Base-by-base conservation (phyloP, 2,888 invertebrate genomes). In the Oligia latruncula region DNA sequence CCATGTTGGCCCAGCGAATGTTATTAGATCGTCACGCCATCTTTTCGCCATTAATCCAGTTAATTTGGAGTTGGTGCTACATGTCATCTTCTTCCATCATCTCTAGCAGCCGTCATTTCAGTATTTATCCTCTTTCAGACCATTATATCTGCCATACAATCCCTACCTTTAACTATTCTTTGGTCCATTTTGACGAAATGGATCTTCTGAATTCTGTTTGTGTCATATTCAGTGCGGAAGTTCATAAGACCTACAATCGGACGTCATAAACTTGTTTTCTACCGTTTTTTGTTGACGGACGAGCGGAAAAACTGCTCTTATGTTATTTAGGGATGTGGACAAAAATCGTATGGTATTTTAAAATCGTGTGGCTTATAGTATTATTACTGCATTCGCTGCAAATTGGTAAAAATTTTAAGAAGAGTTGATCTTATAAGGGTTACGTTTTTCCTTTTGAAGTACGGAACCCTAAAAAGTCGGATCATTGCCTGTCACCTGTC, bases 181-280 rank as follows among this genome's bases (percentile, higher is more conserved):
- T 67, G 4, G 4, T 43, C 43, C 17, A 43, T 43, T 67, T n/a
- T n/a, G 23, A 62, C 17, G 35, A 62, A 75, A 64, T 62, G 0
- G 1, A 17, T 5, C 71, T 81, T 85, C 81, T 81, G 58, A 0
- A 46, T 66, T 8, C 0, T 46, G n/a, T 23, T n/a, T 80, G n/a
- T 81, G 17, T 52, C 13, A 35, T 2, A 49, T 66, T 60, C 15
- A 68, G 15, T 71, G 60, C 65, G 62, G 71, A 80, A 85, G 74
- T 81, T 77, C 15, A 35, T 77, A 72, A 76, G 75, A 81, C 75
- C 75, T 81, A 81, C 65, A 76, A 82, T 78, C 49, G 74, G 73
- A 81, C 58, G 68, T 81, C 77, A 85, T 81, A 86, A 85, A 88
- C 77, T 78, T 86, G 88, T 86, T 85, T 88, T 85, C 40, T 74